These are phyloP conservation scores for Campaea margaritaria DNA, from an alignment of 2,888 invertebrate species.

Conservation along the genomic window DNA sequence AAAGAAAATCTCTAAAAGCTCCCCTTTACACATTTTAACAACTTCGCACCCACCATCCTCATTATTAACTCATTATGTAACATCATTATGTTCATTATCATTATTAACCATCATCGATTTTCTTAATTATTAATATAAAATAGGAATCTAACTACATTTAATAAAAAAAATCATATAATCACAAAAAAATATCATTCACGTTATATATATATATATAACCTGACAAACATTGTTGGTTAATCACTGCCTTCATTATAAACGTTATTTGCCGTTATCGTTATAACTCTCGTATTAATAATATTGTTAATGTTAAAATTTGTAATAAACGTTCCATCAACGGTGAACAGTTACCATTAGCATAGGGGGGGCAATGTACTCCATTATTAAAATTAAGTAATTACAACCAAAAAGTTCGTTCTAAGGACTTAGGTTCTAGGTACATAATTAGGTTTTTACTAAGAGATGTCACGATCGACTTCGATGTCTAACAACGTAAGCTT, in stretches of 20 bases:
- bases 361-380: conserved; percentile 69
- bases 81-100: conserved; percentile 27
- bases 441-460: conserved; percentile 61
- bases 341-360: conserved; percentile 83
- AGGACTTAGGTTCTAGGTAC: conserved; percentile 81
- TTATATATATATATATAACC: conserved; percentile 27
- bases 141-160: conserved; percentile 30
- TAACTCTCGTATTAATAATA: conserved; percentile 67
- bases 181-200: conserved; percentile 39
- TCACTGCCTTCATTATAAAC: conserved; percentile 72
- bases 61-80: conserved; percentile 24
- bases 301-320: conserved; percentile 76
- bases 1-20: conserved; percentile 7
- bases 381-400: conserved; percentile 77
- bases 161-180: conserved; percentile 40
- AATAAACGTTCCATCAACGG: conserved; percentile 83
- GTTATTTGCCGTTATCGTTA: conserved; percentile 71
- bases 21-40: conserved; percentile 9
- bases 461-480: conserved; percentile 54
- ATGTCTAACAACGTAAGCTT: conserved; percentile 40
- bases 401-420: conserved; percentile 85
- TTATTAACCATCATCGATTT: conserved; percentile 33
- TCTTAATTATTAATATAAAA: conserved; percentile 29
- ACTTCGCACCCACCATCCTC: conserved; percentile 21
- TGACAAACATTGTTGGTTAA: conserved; percentile 65